Base-by-base conservation (phyloP, 2,113 vertebrate species). In the Sylvilagus bachmani region DNA sequence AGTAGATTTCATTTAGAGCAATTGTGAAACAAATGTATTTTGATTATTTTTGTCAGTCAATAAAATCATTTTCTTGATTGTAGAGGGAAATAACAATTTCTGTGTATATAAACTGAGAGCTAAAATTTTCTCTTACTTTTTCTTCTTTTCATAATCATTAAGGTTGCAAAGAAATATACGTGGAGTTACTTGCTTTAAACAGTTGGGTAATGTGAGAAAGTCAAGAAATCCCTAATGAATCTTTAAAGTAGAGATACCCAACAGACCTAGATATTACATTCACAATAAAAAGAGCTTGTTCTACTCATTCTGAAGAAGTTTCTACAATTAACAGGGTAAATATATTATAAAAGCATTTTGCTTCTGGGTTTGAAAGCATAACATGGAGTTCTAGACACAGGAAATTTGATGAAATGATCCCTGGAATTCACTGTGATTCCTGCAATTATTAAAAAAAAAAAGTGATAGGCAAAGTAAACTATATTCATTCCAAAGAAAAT, bases 41-140 rank as follows among this genome's bases (percentile, higher is more conserved):
- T 79, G 31, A 82, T 78, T 91, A 67, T 92, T 98, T 97, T 79
- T 33, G 74, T 86, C 95, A 80, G 79, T 97, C 97, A 96, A 53
- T 91, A 64, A 86, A 92, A 94, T 86, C 66, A 92, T 96, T 96
- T 90, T 85, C n/a, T 91, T 95, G 49, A 73, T 53, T 92, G 1
- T 36, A 53, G 36, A 88, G 58, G 17, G 21, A 90, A 81, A 95
- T 85, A 86, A 73, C 82, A 94, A 95, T 77, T 96, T 94, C 74
- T 96, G 93, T 95, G 16, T 75, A 10, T 83, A 51, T 58, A 89
- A 94, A 53, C 44, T 94, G 58, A 90, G n/a, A 86, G 66, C 85
- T 89, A 74, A 90, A n/a, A 53, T 55, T 83, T 96, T 95, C 67
- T 93, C 75, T 85, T 49, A 11, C 53, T 16, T 31, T 36, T 27